phyloP scores from a whole-genome alignment of 2,888 invertebrate species.

The Suillia variegata region DNA sequence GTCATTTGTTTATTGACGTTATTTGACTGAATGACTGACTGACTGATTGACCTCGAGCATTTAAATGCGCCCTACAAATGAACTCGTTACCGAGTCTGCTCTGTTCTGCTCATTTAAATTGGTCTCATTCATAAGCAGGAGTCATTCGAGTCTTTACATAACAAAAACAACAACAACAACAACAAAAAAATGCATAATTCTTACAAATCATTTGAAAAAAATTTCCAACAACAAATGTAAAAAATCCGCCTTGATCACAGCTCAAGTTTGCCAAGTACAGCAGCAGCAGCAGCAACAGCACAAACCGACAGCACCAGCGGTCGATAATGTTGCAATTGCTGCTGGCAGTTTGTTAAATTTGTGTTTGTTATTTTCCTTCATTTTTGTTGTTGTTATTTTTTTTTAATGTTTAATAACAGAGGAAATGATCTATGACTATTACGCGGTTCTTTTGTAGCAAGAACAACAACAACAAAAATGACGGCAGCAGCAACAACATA shows the following conservation, averaged over 20 bases:
- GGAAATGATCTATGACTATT: too few relatives aligned
- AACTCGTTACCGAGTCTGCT: too few relatives aligned
- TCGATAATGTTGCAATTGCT: slow-evolving; percentile 1
- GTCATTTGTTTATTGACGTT: too few relatives aligned
- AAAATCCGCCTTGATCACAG: not conserved
- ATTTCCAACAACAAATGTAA: not conserved
- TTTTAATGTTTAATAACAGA: not conserved
- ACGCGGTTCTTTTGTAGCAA: too few relatives aligned
- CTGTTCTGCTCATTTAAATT: too few relatives aligned
- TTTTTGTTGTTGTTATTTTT: not conserved
- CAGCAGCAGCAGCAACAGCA: not conserved
- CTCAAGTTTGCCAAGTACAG: not conserved
- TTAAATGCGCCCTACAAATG: not conserved
- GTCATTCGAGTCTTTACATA: not conserved
- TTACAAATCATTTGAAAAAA: not conserved
- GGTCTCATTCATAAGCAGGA: not conserved
- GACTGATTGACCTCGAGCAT: not conserved
- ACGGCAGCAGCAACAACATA: not conserved
- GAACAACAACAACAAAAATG: too few relatives aligned
- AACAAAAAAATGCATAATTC: not conserved
- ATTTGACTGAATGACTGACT: not conserved
- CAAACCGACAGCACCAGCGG: too few relatives aligned
- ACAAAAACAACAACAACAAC: too few relatives aligned
- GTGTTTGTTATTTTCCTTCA: not conserved
- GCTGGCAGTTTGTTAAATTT: not conserved